These are phyloP conservation scores for Heliconius himera DNA, from an alignment of 1,140 invertebrate genomes.

Conservation along the genomic window DNA sequence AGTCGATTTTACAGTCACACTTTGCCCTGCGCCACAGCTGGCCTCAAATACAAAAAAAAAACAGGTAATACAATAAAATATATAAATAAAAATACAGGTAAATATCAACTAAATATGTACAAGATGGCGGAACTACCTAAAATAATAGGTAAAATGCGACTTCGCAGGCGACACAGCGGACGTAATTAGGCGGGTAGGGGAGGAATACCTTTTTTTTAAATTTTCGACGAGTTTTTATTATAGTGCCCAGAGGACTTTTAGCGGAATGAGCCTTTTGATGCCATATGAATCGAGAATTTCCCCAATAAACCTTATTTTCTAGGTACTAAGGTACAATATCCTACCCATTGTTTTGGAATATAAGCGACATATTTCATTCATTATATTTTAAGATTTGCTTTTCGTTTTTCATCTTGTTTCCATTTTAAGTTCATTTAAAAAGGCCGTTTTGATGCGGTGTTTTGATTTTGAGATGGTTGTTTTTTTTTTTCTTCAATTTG, in stretches of 20 bases:
- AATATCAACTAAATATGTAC: slow-evolving; percentile 18
- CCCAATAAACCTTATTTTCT: slow-evolving; percentile 14
- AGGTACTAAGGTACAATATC: not conserved
- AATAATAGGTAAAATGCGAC: slow-evolving; percentile 51
- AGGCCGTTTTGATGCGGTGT: slow-evolving; percentile 8
- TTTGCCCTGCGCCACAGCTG: too few relatives aligned
- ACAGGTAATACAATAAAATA: not conserved
- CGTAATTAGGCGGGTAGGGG: slow-evolving; percentile 51
- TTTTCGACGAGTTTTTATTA: slow-evolving; percentile 49
- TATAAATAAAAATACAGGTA: not conserved
- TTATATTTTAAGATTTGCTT: slow-evolving; percentile 37
- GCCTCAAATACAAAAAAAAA: too few relatives aligned
- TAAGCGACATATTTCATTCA: slow-evolving; percentile 33
- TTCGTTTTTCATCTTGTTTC: slow-evolving; percentile 32
- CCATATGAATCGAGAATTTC: slow-evolving; percentile 20
- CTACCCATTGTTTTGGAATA: not conserved
- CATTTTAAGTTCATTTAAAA: slow-evolving; percentile 34
- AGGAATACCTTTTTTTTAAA: slow-evolving; percentile 43
- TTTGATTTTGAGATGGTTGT: slow-evolving; percentile 4
- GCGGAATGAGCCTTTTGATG: slow-evolving; percentile 46
- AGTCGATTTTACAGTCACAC: too few relatives aligned
- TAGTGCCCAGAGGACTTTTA: slow-evolving; percentile 51
- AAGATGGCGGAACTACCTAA: slow-evolving; percentile 41
- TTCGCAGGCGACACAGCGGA: slow-evolving; percentile 49
- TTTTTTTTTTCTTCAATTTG: not conserved